Conservation (phyloP, 1,140 invertebrate genomes). For the Arion vulgaris region DNA sequence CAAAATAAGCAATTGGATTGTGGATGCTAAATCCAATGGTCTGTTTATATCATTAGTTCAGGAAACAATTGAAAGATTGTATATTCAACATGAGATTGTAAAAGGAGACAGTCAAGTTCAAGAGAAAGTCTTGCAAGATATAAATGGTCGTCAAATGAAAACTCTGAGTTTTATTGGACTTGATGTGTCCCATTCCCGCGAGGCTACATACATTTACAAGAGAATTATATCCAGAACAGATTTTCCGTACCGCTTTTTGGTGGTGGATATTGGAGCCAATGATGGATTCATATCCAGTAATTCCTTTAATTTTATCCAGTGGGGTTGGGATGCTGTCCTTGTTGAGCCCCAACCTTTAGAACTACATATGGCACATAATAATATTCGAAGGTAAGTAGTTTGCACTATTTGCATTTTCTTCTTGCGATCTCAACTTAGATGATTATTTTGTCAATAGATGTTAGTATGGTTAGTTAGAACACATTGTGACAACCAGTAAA, state of each 20-base stretch:
- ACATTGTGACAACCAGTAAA: too few species aligned
- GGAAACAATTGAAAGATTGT: constrained; percentile 52
- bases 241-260: constrained; percentile 45
- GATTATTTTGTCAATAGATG: too few species aligned
- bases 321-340: constrained; percentile 63
- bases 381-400: constrained; percentile 51
- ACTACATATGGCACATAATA: constrained; percentile 52
- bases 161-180: constrained; percentile 50
- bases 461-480: too few species aligned
- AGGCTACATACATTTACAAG: constrained; percentile 53
- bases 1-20: neutral
- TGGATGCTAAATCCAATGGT: constrained; percentile 45
- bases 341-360: constrained; percentile 59
- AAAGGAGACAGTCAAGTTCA: neutral
- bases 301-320: constrained; percentile 67
- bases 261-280: constrained; percentile 67
- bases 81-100: constrained; percentile 39
- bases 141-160: constrained; percentile 5
- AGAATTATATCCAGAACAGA: constrained; percentile 42
- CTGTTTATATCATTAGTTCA: constrained; percentile 49
- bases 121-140: neutral
- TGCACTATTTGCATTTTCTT: too few species aligned
- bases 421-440: too few species aligned
- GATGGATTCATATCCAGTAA: constrained; percentile 67
- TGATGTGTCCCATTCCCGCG: constrained; percentile 60